These are phyloP conservation scores for Plebejus argus DNA, from an alignment of 2,888 invertebrate species.

Conservation along the genomic window DNA sequence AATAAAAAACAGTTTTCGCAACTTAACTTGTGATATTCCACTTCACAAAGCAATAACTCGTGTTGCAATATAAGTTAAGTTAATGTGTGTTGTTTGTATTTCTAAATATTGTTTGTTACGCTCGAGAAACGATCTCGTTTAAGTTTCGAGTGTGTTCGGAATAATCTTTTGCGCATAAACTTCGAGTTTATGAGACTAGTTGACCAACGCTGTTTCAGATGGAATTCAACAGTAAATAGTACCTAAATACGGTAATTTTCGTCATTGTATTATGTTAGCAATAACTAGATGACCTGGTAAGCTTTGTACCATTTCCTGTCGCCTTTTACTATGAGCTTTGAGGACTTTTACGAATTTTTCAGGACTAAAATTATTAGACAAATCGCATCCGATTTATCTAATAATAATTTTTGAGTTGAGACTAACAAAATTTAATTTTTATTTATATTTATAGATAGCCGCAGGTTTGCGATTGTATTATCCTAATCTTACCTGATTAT, in stretches of 20 bases:
- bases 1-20: neutral
- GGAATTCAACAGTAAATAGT: neutral
- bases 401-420: no score
- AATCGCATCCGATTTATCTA: no score
- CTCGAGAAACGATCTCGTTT: slow-evolving; percentile 1
- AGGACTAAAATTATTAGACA: no score
- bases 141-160: neutral
- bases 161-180: slow-evolving; percentile 12
- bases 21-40: neutral
- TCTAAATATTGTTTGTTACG: slow-evolving; percentile 11
- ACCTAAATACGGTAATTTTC: neutral
- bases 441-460: no score
- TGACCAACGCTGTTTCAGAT: neutral
- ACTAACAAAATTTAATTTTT: no score
- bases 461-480: no score
- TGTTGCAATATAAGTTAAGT: slow-evolving; percentile 9
- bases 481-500: no score
- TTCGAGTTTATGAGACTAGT: neutral
- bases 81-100: slow-evolving; percentile 21
- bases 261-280: neutral
- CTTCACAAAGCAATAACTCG: slow-evolving; percentile 1
- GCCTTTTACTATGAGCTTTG: no score
- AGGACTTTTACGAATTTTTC: no score
- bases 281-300: no score
- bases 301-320: no score